Evolutionary conservation across 2,113 vertebrate species (phyloP).

Genomic region (Ciconia maguari): DNA sequence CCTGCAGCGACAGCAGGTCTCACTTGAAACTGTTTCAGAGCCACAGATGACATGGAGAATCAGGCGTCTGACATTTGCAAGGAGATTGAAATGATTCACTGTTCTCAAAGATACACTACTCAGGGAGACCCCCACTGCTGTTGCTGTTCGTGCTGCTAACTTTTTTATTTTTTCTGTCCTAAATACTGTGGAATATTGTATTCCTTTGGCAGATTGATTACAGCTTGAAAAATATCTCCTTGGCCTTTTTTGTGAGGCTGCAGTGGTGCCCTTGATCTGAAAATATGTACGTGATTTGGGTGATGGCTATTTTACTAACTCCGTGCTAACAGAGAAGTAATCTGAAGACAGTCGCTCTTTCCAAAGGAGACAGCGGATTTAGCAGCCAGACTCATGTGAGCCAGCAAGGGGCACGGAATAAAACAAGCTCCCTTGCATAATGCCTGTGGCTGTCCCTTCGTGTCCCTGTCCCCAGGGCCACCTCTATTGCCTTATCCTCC

Average conservation of each 20-base stretch:
- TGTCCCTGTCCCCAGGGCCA: neutral
- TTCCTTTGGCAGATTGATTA: neutral
- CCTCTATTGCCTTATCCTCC: neutral
- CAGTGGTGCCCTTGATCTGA: neutral
- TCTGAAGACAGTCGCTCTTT: neutral
- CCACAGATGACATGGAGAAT: neutral
- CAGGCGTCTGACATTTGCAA: conserved; percentile 54
- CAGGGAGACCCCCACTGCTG: neutral
- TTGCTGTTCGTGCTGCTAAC: neutral
- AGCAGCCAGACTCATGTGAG: neutral
- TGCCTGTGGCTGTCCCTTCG: fast-evolving
- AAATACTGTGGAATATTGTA: neutral
- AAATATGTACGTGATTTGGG: neutral
- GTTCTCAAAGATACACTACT: neutral
- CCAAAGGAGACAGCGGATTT: neutral
- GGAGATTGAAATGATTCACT: conserved; percentile 34
- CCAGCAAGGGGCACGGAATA: neutral
- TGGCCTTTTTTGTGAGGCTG: neutral
- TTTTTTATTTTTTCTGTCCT: neutral
- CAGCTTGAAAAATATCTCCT: neutral
- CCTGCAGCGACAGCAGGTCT: conserved; percentile 16
- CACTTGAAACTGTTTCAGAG: neutral
- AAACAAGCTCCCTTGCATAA: fast-evolving
- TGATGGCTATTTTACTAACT: neutral
- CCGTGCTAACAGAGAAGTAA: neutral